A percentile compares a stretch with the other conserved stretches of the same genome.
phyloP scores from a whole-genome alignment of 64 coral and sea anemone species.

The Orbicella faveolata region DNA sequence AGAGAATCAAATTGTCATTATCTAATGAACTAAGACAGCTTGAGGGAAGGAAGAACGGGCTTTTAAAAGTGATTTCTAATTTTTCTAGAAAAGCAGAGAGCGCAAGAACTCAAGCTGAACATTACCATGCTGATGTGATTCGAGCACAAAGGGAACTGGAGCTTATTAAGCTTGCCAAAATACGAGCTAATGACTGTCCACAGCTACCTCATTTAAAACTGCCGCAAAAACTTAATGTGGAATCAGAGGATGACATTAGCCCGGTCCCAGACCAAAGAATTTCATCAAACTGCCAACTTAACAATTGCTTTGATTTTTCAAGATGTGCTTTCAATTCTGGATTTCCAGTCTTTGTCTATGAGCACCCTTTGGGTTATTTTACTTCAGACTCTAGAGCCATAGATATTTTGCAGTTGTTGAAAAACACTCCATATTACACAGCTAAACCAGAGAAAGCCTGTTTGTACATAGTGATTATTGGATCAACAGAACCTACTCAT shows the following conservation, averaged over 20 bases:
- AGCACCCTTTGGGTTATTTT: conserved; percentile 18
- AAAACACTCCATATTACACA: conserved; percentile 48
- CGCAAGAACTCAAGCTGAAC: conserved; percentile 52
- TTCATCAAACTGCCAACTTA: conserved; percentile 46
- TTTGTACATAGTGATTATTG: conserved; percentile 66
- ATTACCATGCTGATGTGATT: conserved; percentile 42
- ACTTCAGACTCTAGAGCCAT: background rate
- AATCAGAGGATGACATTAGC: background rate
- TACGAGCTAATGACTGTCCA: conserved; percentile 79
- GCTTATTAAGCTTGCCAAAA: conserved; percentile 65
- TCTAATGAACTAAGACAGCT: conserved; percentile 77
- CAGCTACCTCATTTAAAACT: conserved; percentile 79
- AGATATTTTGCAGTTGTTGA: conserved; percentile 53
- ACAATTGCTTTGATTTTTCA: conserved; percentile 88
- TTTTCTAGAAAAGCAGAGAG: conserved; percentile 43
- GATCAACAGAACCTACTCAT: conserved; percentile 1
- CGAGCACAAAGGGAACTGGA: conserved; percentile 68
- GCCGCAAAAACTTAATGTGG: conserved; percentile 47
- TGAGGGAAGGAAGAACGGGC: conserved; percentile 58
- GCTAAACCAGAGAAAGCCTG: conserved; percentile 49
- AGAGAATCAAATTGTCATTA: conserved; percentile 83
- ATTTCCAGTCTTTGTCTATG: conserved; percentile 80
- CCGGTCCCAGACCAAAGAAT: background rate
- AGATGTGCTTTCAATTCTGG: conserved; percentile 72
- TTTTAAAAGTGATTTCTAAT: conserved; percentile 72